Evolutionary conservation across 2,888 invertebrate species (phyloP), one percentile per base, ranked within the genome.

Genomic region (Onchidella celtica): DNA sequence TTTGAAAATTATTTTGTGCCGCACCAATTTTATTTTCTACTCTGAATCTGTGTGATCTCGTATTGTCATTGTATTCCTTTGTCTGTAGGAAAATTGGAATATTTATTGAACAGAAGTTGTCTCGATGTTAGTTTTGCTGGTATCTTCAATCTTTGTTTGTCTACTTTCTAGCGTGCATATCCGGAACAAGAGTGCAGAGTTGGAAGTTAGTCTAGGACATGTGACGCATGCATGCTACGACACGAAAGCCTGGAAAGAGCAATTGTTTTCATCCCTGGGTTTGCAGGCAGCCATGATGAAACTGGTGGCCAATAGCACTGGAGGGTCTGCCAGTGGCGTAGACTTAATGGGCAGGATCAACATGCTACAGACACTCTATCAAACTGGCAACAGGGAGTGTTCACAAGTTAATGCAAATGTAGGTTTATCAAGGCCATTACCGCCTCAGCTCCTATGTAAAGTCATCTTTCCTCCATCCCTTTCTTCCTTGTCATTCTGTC

Each of bases 341-440:
- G 76, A 77, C 66, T 36, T 84, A 6, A 38, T 61, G 27, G 78
- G 74, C 34, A 63, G 82, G 73, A 27, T 75, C 34, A 84, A 81
- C 32, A 80, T 81, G 63, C 59, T 84, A 32, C 80, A 81, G 57
- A 78, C 84, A 11, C 24, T 80, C 0, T 72, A 78, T 32, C 80
- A 84, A 74, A 82, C 82, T 1, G 79, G 79, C 21, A 79, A 69
- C 34, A 82, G 77, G 27, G 84, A 84, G 38, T 82, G 82, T 34
- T 40, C 40, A 38, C 81, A 81, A 55, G 29, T 81, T 24, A 40
- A 6, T 29, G 24, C 57, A 24, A 27, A 32, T 14, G 76, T 81
- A 3, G 24, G 74, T 72, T 1, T 61, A 17, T 21, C 34, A n/a
- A n/a, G n/a, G n/a, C n/a, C n/a, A n/a, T n/a, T n/a, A n/a, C n/a